A percentile compares a stretch with the other conserved stretches of the same genome.
These are phyloP conservation scores for Heliconius himera DNA, from an alignment of 1,140 invertebrate species.

Conservation along the genomic window DNA sequence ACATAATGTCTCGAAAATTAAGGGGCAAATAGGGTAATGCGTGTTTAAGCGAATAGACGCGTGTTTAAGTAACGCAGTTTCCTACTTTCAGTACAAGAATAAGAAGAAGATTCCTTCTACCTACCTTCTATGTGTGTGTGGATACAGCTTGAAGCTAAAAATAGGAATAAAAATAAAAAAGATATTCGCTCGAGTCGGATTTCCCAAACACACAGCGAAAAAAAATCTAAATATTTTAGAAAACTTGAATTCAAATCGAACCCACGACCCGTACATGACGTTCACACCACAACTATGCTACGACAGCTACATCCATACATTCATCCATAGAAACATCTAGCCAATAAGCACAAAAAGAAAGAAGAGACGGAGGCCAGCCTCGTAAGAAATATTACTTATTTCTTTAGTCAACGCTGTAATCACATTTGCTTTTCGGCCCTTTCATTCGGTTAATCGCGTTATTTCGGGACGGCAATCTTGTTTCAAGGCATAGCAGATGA, in stretches of 20 bases:
- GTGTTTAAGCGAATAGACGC: too few species aligned
- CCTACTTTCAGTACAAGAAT: too few species aligned
- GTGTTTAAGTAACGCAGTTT: too few species aligned
- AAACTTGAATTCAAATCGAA: background rate
- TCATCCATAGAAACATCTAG: constrained; percentile 38
- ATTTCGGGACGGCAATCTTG: constrained; percentile 63
- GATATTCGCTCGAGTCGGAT: too few species aligned
- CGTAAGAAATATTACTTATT: constrained; percentile 78
- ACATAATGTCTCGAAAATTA: constrained; percentile 24
- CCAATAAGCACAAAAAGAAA: constrained; percentile 46
- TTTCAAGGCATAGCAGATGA: constrained; percentile 38
- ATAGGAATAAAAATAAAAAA: too few species aligned
- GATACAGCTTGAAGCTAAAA: too few species aligned
- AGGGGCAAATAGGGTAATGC: too few species aligned
- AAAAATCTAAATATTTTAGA: too few species aligned
- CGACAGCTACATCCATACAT: constrained; percentile 15
- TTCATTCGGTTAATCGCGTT: constrained; percentile 79
- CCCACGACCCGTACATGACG: background rate
- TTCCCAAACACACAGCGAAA: too few species aligned
- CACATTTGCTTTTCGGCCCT: constrained; percentile 77
- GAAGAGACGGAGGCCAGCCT: constrained; percentile 47
- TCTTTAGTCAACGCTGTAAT: constrained; percentile 75
- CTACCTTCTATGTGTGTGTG: too few species aligned
- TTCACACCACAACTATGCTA: background rate
- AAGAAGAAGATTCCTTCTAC: too few species aligned